Percentiles rank a stretch among this genome's conserved stretches.
Evolutionary conservation across 2,888 invertebrate species (phyloP).

Genomic region (Pachydiplax longipennis): DNA sequence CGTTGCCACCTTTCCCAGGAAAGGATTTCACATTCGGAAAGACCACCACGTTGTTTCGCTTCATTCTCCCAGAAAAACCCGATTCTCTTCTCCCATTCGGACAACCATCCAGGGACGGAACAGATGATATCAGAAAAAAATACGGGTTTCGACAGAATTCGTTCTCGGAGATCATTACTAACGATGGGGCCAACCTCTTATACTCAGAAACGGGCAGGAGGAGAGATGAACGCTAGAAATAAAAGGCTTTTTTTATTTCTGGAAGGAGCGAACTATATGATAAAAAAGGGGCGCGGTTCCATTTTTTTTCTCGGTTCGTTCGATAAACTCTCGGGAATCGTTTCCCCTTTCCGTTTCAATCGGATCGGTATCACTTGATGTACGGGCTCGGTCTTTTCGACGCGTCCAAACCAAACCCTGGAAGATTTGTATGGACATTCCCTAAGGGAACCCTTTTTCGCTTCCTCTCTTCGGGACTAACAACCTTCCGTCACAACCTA

Average conservation of each 20-base stretch:
- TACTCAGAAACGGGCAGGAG: not conserved
- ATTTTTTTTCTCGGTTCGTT: not conserved
- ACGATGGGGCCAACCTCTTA: not conserved
- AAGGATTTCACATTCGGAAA: not conserved
- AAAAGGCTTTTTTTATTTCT: not conserved
- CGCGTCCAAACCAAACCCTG: not conserved
- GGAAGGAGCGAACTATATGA: not conserved
- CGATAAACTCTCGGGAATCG: not conserved
- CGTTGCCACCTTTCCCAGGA: not conserved
- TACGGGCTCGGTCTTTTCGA: not conserved
- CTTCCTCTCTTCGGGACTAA: not conserved
- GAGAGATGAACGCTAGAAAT: not conserved
- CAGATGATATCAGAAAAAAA: constrained; percentile 23
- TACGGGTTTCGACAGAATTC: not conserved
- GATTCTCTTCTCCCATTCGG: not conserved
- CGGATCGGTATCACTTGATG: not conserved
- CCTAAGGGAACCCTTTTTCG: not conserved
- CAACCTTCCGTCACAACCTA: not conserved
- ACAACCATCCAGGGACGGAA: not conserved
- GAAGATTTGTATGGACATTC: not conserved
- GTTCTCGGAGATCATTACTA: not conserved
- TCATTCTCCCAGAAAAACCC: not conserved
- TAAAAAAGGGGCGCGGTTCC: not conserved
- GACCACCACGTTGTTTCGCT: not conserved
- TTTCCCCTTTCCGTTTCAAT: not conserved